Conservation (phyloP, 2,888 invertebrate species). For the Leptopterna dolabrata region DNA sequence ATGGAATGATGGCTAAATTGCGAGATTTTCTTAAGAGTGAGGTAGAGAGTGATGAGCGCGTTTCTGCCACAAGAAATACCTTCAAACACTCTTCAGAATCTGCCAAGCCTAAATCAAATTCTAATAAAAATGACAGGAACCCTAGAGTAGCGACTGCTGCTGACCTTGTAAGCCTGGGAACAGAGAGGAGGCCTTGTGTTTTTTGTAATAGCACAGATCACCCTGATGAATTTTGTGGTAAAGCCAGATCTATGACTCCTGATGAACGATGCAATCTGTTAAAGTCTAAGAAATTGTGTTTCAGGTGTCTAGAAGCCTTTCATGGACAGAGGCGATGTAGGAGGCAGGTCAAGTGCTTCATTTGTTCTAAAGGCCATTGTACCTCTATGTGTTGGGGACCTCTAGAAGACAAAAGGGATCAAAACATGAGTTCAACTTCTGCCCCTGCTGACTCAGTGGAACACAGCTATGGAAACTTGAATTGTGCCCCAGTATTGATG, state of each 20-base stretch:
- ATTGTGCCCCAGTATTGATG: background rate
- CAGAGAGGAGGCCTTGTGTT: background rate
- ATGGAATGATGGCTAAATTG: background rate
- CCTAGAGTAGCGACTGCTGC: slow-evolving; percentile 6
- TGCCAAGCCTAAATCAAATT: background rate
- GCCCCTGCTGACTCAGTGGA: background rate
- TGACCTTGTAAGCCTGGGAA: background rate
- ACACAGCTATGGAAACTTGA: background rate
- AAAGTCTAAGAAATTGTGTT: background rate
- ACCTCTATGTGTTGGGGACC: background rate
- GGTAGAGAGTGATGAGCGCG: slow-evolving; percentile 25
- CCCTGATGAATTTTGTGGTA: background rate
- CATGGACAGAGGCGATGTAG: background rate
- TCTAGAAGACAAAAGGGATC: background rate
- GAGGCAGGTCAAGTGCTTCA: background rate
- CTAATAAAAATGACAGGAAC: background rate
- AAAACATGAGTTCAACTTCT: background rate
- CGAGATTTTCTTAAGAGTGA: background rate
- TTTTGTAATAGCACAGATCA: slow-evolving; percentile 1
- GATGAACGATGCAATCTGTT: background rate
- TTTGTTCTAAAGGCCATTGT: background rate
- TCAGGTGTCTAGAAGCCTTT: background rate
- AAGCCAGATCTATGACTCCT: background rate
- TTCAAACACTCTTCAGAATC: background rate
- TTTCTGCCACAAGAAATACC: background rate